These are phyloP conservation scores for Frankliniella intonsa DNA, from an alignment of 2,888 invertebrate genomes.

Conservation along the genomic window DNA sequence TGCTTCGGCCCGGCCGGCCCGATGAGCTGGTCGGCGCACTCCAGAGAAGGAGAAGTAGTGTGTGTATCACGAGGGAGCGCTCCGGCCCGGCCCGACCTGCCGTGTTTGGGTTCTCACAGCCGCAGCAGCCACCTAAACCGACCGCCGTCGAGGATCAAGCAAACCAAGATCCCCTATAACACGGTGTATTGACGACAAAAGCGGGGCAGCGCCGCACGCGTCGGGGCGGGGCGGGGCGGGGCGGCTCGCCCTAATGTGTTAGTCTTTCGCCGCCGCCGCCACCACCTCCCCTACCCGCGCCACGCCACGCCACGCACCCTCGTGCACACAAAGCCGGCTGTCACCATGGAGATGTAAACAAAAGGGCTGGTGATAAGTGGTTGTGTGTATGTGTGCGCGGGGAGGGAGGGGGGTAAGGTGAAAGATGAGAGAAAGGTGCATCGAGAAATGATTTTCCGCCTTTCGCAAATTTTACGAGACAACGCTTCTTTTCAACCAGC, in stretches of 20 bases:
- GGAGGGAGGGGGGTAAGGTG: neutral
- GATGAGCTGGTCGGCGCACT: neutral
- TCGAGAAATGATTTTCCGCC: no score
- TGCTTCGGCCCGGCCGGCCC: neutral
- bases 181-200: neutral
- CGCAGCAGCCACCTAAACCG: no score
- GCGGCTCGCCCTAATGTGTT: neutral
- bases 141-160: no score
- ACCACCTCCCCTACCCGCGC: neutral
- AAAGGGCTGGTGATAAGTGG: slow-evolving; percentile 21
- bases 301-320: no score
- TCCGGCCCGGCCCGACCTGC: no score
- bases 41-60: neutral
- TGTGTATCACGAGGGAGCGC: no score
- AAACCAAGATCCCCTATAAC: no score
- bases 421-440: neutral
- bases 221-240: neutral
- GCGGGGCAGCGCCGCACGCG: neutral
- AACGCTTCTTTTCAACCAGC: no score
- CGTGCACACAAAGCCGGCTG: slow-evolving; percentile 14
- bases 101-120: no score
- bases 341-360: slow-evolving; percentile 26
- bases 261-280: neutral
- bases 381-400: neutral
- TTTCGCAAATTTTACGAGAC: no score